Base-by-base conservation (phyloP, 2,113 vertebrate species). In the Aspiorhynchus laticeps region DNA sequence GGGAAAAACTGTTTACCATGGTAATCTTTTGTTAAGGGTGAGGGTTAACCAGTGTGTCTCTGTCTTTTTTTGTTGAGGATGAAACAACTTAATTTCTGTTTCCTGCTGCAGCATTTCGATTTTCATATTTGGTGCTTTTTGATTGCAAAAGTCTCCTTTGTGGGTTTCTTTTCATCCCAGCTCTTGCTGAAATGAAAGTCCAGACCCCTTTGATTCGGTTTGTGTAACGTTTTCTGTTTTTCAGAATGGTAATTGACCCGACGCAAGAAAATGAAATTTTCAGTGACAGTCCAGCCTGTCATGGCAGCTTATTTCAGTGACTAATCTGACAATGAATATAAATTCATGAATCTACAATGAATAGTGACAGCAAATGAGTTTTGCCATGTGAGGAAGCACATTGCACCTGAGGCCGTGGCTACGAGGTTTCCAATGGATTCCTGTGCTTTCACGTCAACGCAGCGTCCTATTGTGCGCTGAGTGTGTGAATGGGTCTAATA, bases 311-410 rank as follows among this genome's bases (percentile, higher is more conserved):
- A 88, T 85, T 85, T 73, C 80, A 4, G 12, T 85, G 87, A 83
- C 89, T 88, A 90, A 88, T 88, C 67, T 88, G 85, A 65, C 83
- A 61, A 76, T 86, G 86, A 85, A 88, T 88, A 88, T 86, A 81
- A 90, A 90, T 88, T 84, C 79, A 88, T 90, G 84, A 88, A 86
- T 84, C 86, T 41, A 36, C 75, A 84, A 88, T 90, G 88, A 88
- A 90, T 90, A 85, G 82, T 86, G 75, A 86, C 86, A 84, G 75
- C 78, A 86, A 87, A 89, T 87, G 80, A 87, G 53, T 86, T 80
- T 86, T 77, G 80, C 87, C 86, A 84, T 41, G 46, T 84, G 75
- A 38, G 38, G 51, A 14, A 12, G 28, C 76, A 3, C 3, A 48
- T 46, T 87, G 85, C 87, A 87, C 83, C 78, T 90, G 79, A 77